Conservation (phyloP, 1,140 invertebrate genomes). For the Vanessa tameamea region DNA sequence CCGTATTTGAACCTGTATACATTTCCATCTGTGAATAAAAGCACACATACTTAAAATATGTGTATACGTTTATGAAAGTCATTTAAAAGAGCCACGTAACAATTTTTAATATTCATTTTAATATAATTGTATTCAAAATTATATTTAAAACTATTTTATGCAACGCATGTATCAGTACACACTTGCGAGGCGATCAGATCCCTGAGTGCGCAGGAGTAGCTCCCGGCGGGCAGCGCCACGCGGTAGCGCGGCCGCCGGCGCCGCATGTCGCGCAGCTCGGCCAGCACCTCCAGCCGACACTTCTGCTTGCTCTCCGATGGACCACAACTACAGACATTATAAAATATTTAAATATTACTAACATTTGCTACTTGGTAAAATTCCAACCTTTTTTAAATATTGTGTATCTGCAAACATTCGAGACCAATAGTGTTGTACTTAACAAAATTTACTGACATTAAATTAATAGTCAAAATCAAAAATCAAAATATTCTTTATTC, state of each 20-base stretch:
- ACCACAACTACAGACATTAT: neutral
- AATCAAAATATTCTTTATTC: too few species aligned
- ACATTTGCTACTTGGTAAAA: neutral
- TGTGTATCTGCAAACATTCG: too few species aligned
- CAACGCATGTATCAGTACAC: neutral
- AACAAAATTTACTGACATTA: too few species aligned
- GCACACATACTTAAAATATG: too few species aligned
- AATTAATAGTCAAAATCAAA: too few species aligned
- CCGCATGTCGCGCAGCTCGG: constrained; percentile 83
- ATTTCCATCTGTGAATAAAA: constrained; percentile 49
- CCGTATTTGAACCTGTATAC: constrained; percentile 14
- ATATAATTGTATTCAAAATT: too few species aligned
- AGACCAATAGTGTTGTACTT: too few species aligned
- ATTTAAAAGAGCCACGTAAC: too few species aligned
- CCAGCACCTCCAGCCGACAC: constrained; percentile 77
- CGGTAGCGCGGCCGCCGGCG: constrained; percentile 83
- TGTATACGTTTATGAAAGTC: too few species aligned
- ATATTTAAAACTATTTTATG: too few species aligned
- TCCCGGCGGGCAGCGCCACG: constrained; percentile 84
- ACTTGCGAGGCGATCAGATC: constrained; percentile 85
- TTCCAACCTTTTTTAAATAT: too few species aligned
- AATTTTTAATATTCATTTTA: too few species aligned
- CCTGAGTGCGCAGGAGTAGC: constrained; percentile 83
- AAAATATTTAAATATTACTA: neutral
- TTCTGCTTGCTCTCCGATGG: constrained; percentile 37